Percentiles rank a stretch among this genome's conserved stretches.
phyloP scores from a whole-genome alignment of 2,888 invertebrate species.

The Eupithecia subumbrata region DNA sequence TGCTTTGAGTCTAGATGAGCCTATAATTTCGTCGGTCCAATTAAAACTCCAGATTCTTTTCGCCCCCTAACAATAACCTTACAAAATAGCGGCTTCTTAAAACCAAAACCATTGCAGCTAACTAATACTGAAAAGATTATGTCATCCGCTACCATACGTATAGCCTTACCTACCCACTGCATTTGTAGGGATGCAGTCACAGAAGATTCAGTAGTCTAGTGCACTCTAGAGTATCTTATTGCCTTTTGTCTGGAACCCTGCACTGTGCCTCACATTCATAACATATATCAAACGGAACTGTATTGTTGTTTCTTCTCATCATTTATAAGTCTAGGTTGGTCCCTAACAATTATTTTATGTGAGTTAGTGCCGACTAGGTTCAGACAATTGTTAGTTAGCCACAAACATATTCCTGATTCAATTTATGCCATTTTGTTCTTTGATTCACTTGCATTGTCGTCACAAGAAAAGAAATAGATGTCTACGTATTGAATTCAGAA shows the following conservation, averaged over 20 bases:
- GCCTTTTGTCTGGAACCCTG: conserved; percentile 41
- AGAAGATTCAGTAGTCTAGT: conserved; percentile 32
- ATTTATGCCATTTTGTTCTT: no score
- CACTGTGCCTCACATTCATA: conserved; percentile 31
- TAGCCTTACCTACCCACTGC: conserved; percentile 41
- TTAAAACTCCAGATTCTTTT: not conserved
- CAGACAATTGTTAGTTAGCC: not conserved
- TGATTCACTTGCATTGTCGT: no score
- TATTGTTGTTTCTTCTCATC: conserved; percentile 26
- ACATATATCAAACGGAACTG: conserved; percentile 16
- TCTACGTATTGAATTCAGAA: no score
- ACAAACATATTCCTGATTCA: not conserved
- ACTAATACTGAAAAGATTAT: conserved; percentile 26
- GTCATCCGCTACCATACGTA: conserved; percentile 17
- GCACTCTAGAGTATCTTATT: conserved; percentile 43
- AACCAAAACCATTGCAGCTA: not conserved
- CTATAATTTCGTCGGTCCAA: not conserved
- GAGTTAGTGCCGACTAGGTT: not conserved
- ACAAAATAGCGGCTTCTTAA: not conserved
- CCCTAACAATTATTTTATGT: not conserved
- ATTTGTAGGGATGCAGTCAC: conserved; percentile 54
- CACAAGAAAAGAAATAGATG: no score
- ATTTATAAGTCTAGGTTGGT: conserved; percentile 15
- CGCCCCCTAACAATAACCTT: not conserved
- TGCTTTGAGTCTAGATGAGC: no score